phyloP scores from a whole-genome alignment of 2,888 invertebrate genomes.

The Drosophila formosana region DNA sequence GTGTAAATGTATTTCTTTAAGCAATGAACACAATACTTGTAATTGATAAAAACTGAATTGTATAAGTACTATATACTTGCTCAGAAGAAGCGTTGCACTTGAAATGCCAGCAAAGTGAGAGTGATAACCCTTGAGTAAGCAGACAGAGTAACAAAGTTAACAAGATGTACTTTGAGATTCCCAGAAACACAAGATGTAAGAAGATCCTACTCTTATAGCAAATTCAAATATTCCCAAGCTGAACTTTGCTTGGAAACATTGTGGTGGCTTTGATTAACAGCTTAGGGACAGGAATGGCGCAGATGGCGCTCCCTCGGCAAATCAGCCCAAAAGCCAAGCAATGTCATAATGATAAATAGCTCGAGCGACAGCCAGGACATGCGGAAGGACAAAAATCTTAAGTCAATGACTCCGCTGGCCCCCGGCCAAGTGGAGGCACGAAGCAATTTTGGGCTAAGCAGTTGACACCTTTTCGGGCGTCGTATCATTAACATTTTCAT shows the following conservation, averaged over 20 bases:
- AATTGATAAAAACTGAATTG: too few species aligned
- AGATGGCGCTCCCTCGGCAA: slow-evolving; percentile 68
- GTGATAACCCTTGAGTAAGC: not conserved
- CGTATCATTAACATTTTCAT: slow-evolving; percentile 77
- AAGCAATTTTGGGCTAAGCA: slow-evolving; percentile 55
- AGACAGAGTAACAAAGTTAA: slow-evolving; percentile 5
- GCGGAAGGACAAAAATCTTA: slow-evolving; percentile 28
- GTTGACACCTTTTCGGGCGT: slow-evolving; percentile 70
- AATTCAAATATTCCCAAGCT: slow-evolving; percentile 38
- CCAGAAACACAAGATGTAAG: slow-evolving; percentile 2
- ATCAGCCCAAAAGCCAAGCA: slow-evolving; percentile 66
- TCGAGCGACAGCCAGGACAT: slow-evolving; percentile 24
- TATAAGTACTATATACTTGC: not conserved
- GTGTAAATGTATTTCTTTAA: not conserved
- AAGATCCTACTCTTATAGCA: slow-evolving; percentile 23
- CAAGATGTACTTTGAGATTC: not conserved
- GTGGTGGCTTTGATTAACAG: slow-evolving; percentile 70
- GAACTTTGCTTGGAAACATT: slow-evolving; percentile 26
- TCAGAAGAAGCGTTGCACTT: not conserved
- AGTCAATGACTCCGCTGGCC: slow-evolving; percentile 27
- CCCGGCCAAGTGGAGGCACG: not conserved
- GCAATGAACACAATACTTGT: too few species aligned
- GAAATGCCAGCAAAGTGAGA: not conserved
- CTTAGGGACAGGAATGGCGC: slow-evolving; percentile 56
- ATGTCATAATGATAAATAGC: slow-evolving; percentile 78